Conservation (phyloP, 2,113 vertebrate genomes). For the Xiphias gladius region DNA sequence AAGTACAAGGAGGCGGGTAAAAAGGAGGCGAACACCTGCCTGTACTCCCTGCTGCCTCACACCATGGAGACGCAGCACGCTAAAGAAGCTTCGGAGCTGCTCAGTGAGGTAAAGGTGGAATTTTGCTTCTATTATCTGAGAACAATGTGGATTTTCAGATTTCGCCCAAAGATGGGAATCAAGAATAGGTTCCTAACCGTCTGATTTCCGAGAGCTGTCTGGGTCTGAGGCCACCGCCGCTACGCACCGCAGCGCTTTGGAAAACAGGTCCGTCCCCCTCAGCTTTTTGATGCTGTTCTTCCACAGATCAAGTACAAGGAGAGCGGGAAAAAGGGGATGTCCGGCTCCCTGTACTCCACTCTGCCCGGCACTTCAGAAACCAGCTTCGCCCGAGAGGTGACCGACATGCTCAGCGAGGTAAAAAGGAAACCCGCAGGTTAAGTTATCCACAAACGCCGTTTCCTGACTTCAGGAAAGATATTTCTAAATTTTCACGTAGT, state of each 20-base stretch:
- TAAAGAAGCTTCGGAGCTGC: constrained; percentile 67
- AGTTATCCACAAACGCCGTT: no score
- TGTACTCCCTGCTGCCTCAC: constrained; percentile 70
- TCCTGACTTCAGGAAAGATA: no score
- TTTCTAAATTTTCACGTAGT: no score
- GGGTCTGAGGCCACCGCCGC: not conserved
- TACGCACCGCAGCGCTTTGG: no score
- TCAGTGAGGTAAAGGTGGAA: constrained; percentile 61
- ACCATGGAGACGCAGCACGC: constrained; percentile 76
- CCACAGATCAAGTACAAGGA: constrained; percentile 90
- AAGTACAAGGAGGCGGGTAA: constrained; percentile 88
- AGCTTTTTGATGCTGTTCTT: not conserved
- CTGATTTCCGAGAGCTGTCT: not conserved
- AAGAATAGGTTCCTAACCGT: no score
- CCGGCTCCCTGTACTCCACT: constrained; percentile 85
- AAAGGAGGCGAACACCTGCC: constrained; percentile 43
- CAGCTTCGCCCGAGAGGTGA: constrained; percentile 87
- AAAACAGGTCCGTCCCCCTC: not conserved
- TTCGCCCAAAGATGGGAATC: no score
- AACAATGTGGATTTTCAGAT: not conserved
- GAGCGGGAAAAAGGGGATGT: constrained; percentile 82
- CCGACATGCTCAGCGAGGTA: constrained; percentile 63
- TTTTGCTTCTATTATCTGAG: rapidly evolving
- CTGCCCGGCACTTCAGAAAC: constrained; percentile 90
- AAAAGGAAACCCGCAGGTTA: not conserved